phyloP scores from a whole-genome alignment of 2,888 invertebrate species.

The Brachyopa scutellaris region DNA sequence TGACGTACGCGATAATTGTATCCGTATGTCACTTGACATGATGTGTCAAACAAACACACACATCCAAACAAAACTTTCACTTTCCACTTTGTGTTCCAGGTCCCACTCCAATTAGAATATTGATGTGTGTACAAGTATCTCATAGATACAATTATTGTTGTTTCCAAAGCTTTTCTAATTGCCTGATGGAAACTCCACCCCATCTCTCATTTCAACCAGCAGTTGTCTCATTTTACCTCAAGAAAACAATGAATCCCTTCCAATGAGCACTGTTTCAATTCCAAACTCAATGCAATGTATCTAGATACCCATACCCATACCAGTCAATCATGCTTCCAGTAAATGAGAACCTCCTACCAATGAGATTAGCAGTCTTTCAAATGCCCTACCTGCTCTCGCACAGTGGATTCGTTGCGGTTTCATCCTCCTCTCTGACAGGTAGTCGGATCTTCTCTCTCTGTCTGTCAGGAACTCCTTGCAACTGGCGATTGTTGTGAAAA shows the following conservation, averaged over 20 bases:
- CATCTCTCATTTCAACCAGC: not conserved
- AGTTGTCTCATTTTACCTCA: conserved; percentile 35
- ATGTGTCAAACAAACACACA: conserved; percentile 15
- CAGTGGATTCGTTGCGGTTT: not conserved
- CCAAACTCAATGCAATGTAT: conserved; percentile 16
- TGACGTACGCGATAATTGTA: conserved; percentile 26
- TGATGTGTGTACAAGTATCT: too few relatives aligned
- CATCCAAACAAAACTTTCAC: conserved; percentile 60
- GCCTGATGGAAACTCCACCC: conserved; percentile 39
- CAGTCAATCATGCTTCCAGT: conserved; percentile 42
- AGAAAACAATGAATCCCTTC: conserved; percentile 27
- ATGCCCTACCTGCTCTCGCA: conserved; percentile 17
- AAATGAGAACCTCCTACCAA: conserved; percentile 38
- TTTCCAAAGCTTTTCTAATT: conserved; percentile 66
- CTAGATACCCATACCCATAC: too few relatives aligned
- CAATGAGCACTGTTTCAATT: conserved; percentile 65
- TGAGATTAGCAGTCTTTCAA: conserved; percentile 17
- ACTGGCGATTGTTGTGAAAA: conserved; percentile 30
- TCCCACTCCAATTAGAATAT: conserved; percentile 48
- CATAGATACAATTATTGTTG: conserved; percentile 36
- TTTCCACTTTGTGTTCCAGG: conserved; percentile 64
- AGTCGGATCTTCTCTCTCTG: conserved; percentile 16
- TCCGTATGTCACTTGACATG: conserved; percentile 40
- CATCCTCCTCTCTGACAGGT: not conserved
- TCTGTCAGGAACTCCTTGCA: conserved; percentile 36